phyloP scores from a whole-genome alignment of 2,113 vertebrate genomes.

The Python bivittatus region DNA sequence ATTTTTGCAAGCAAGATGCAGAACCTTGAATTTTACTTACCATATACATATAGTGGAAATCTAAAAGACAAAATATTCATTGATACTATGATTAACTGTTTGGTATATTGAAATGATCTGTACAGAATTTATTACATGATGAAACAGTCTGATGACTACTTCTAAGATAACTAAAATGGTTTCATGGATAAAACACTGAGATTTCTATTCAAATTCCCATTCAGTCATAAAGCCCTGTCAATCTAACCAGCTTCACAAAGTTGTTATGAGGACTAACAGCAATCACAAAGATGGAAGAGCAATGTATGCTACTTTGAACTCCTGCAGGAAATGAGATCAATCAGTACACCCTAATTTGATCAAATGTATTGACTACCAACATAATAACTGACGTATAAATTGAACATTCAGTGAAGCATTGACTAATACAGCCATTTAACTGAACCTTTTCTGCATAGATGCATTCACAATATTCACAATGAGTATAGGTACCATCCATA shows the following conservation, averaged over 20 bases:
- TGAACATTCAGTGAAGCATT: too few species aligned
- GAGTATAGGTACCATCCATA: background rate
- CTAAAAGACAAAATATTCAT: background rate
- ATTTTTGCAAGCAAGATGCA: background rate
- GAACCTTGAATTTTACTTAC: background rate
- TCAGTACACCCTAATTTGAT: background rate
- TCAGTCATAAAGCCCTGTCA: too few species aligned
- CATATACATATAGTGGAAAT: background rate
- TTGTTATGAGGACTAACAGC: too few species aligned
- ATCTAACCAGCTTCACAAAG: too few species aligned
- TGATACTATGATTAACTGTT: background rate
- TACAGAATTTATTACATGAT: background rate
- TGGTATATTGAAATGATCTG: background rate
- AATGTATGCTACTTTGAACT: too few species aligned
- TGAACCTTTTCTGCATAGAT: background rate
- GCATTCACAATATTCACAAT: background rate
- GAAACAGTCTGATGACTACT: background rate
- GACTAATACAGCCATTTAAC: background rate
- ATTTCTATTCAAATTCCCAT: too few species aligned
- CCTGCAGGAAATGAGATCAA: too few species aligned
- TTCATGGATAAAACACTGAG: too few species aligned
- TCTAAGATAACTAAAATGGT: background rate
- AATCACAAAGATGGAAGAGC: too few species aligned
- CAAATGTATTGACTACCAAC: background rate
- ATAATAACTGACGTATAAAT: background rate